phyloP scores from a whole-genome alignment of 2,113 vertebrate genomes.

The Camarhynchus parvulus region DNA sequence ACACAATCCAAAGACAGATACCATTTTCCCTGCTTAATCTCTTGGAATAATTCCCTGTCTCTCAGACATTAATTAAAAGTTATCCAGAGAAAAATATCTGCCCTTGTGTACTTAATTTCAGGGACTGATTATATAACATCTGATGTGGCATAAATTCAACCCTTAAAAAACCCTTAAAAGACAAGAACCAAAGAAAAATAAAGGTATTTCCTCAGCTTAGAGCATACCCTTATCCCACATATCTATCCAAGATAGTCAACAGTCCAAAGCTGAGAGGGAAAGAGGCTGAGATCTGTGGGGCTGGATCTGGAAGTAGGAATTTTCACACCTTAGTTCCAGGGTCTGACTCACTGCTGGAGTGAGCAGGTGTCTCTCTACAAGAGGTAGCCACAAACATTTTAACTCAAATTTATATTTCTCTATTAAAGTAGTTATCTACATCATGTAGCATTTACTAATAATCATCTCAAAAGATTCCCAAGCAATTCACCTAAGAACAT shows the following conservation, averaged over 20 bases:
- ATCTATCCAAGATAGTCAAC: background rate
- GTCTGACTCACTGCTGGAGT: background rate
- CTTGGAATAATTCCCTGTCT: background rate
- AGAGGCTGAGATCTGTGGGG: background rate
- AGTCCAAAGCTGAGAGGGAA: background rate
- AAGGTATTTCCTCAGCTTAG: background rate
- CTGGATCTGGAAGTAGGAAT: background rate
- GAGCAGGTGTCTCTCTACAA: background rate
- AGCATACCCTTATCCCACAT: background rate
- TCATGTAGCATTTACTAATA: background rate
- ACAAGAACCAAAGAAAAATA: background rate
- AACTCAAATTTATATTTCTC: constrained; percentile 2
- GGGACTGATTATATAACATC: background rate
- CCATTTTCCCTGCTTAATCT: background rate
- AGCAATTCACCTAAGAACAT: background rate
- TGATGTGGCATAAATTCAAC: background rate
- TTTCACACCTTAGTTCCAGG: background rate
- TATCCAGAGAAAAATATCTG: background rate
- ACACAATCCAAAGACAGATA: background rate
- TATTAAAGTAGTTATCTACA: background rate
- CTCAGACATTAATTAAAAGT: background rate
- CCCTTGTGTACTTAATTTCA: background rate
- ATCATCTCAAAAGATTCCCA: background rate
- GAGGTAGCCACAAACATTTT: background rate
- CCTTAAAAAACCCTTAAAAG: background rate